Base-by-base conservation (phyloP, 1,140 invertebrate genomes). In the Nephila pilipes region DNA sequence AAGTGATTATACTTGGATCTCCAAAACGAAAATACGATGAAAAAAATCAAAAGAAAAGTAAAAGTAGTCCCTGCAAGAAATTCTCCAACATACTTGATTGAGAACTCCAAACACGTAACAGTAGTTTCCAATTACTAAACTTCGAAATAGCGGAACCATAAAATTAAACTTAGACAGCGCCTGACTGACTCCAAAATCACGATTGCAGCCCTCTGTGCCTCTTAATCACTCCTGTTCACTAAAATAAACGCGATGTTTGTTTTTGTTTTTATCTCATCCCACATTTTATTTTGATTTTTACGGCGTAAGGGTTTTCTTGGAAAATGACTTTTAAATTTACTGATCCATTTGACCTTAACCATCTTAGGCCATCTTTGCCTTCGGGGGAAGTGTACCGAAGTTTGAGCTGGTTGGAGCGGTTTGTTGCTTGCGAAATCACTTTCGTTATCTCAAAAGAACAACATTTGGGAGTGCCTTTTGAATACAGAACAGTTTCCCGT, bases 91-190 rank as follows among this genome's bases (percentile, higher is more conserved):
- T 20, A 60, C 58, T 60, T 60, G 16, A 60, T 60, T 60, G 29
- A 75, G 29, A 32, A 75, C 0, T 75, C 69, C 16, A 32, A 75
- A 75, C 69, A 75, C 69, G 69, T 75, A 75, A 75, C 29, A 75
- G 69, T 75, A 75, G 69, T 75, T 75, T 75, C 69, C 69, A 75
- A 75, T 75, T 75, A 75, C 69, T 36, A 75, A 75, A 75, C 32
- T 75, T 32, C 69, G 32, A 75, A 75, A 36, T 75, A 75, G 69
- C 16, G 69, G 69, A 75, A 36, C 69, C 69, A 32, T 75, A 36
- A 75, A 75, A 75, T 75, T 75, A 32, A 75, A 75, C 29, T 75
- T 29, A 38, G 69, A 25, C 18, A 32, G 69, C 69, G 69, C 32
- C 69, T 75, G 29, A 20, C 29, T 32, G 69, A 36, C 69, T 75